A percentile compares a stretch with the other conserved stretches of the same genome.
phyloP scores from a whole-genome alignment of 53 echinoderm and acorn worm species.

The Hippasteria phrygiana region DNA sequence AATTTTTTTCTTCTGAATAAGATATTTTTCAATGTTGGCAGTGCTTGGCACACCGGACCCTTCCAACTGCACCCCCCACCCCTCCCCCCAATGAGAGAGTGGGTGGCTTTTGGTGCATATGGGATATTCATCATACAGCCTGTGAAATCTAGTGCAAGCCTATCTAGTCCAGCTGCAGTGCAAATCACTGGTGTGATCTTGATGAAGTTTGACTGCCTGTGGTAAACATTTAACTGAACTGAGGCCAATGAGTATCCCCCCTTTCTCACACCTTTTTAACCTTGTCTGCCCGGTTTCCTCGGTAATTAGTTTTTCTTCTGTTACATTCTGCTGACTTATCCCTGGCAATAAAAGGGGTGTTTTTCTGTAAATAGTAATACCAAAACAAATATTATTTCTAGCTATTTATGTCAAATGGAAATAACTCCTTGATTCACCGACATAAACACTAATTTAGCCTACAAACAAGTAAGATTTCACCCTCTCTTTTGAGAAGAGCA shows the following conservation, averaged over 20 bases:
- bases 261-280: conserved; percentile 52
- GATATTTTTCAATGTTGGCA: neutral
- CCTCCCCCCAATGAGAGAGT: neutral
- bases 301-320: conserved; percentile 35
- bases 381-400: too few relatives aligned
- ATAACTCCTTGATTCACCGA: too few relatives aligned
- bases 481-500: too few relatives aligned
- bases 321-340: neutral
- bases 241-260: conserved; percentile 8
- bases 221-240: conserved; percentile 47
- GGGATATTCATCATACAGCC: conserved; percentile 34
- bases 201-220: neutral
- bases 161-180: conserved; percentile 10
- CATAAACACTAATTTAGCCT: too few relatives aligned
- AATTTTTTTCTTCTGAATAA: too few relatives aligned
- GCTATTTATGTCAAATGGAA: too few relatives aligned
- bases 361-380: neutral
- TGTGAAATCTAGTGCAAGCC: neutral
- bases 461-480: too few relatives aligned
- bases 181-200: neutral
- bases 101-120: neutral
- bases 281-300: conserved; percentile 1
- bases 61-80: neutral
- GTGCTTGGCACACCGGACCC: neutral
- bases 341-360: neutral